Evolutionary conservation across 2,888 invertebrate genomes (phyloP).

Genomic region (Catonia carolina): DNA sequence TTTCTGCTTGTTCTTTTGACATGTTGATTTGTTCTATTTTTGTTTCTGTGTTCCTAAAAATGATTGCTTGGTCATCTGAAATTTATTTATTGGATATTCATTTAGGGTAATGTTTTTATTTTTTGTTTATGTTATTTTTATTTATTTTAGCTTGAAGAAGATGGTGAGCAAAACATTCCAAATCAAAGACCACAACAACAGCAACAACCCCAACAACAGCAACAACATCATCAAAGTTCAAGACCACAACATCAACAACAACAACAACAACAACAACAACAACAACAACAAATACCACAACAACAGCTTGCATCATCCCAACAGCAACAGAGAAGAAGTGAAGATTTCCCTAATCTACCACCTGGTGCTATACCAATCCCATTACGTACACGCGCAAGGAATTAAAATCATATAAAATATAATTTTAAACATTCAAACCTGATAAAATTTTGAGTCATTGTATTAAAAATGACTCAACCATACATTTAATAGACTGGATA

Average conservation of each 20-base stretch:
- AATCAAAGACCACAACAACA: conserved; percentile 20
- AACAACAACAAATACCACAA: conserved; percentile 27
- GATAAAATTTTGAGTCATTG: no score
- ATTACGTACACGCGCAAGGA: conserved; percentile 24
- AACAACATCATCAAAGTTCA: conserved; percentile 22
- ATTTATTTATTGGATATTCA: no score
- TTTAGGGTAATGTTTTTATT: no score
- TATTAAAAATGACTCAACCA: no score
- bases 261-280: conserved; percentile 28
- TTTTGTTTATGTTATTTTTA: no score
- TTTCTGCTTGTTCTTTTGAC: no score
- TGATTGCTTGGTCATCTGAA: no score
- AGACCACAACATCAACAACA: conserved; percentile 26
- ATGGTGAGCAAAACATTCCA: conserved; percentile 32
- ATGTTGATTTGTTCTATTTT: no score
- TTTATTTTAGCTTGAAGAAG: conserved; percentile 22
- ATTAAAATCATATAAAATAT: not conserved
- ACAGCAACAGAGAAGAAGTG: conserved; percentile 19
- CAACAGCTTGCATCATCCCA: conserved; percentile 26
- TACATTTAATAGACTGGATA: no score
- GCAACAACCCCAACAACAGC: conserved; percentile 27
- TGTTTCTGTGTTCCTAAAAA: no score
- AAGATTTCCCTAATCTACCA: conserved; percentile 18
- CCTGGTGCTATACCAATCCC: conserved; percentile 42
- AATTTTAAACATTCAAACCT: conserved; percentile 19